Percentiles rank a stretch among this genome's conserved stretches.
Conservation (phyloP, 1,140 invertebrate species). For the Stratiolaelaps scimitus region DNA sequence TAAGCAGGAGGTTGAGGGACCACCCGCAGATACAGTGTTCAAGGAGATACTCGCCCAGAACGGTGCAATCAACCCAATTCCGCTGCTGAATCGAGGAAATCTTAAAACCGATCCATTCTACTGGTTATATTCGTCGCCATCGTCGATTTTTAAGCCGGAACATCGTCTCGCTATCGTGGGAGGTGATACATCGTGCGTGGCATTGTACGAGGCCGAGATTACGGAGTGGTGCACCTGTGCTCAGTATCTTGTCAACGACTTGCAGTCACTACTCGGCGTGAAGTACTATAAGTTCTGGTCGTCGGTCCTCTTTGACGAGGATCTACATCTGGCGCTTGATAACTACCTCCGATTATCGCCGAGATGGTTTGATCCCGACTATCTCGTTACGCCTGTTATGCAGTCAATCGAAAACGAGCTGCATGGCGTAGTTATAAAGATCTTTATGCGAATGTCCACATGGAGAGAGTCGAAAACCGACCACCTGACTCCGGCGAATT, state of each 20-base stretch:
- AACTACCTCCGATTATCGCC: background rate
- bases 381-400: background rate
- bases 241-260: conserved; percentile 8
- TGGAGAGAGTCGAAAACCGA: background rate
- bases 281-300: conserved; percentile 13
- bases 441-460: conserved; percentile 11
- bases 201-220: background rate
- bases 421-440: background rate
- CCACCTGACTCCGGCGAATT: background rate
- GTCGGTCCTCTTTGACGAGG: background rate
- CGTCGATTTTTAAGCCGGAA: background rate
- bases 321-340: background rate
- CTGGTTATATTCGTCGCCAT: background rate
- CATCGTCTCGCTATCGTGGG: background rate
- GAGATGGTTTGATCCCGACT: background rate
- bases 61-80: no score
- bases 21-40: no score
- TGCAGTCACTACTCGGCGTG: background rate
- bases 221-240: background rate
- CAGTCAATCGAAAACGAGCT: background rate
- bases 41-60: no score
- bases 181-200: background rate
- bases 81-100: no score
- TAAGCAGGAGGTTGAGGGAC: no score
- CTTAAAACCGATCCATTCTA: background rate